Evolutionary conservation across 2,888 invertebrate species (phyloP), one percentile per base, ranked within the genome.

Genomic region (Coenonympha glycerion): DNA sequence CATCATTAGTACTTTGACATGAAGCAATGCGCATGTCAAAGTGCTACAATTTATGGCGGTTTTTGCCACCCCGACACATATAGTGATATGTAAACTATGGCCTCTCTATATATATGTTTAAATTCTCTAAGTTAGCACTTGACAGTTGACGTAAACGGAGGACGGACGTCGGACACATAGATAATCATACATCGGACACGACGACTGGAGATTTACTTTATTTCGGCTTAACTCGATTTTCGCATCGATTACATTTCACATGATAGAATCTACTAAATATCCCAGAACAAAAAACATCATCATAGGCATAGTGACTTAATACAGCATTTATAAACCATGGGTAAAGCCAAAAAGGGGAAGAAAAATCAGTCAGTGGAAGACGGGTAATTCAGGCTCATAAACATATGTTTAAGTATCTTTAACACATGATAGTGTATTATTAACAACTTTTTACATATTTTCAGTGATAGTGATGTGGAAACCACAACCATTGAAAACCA

Each of bases 281-380:
- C 71, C 65, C 61, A 64, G 75, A 73, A 73, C 62, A 65, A 70
- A 76, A 71, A 71, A 77, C 59, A 75, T 75, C 66, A 71, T 70
- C 57, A 73, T 71, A 63, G 84, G 78, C 56, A 79, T 83, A 66
- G 81, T 83, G 73, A 85, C 86, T 70, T 85, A 83, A 76, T 76
- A 79, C 58, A 70, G 55, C 57, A 60, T 57, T 62, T 55, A 49
- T 62, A 62, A 65, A 76, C 65, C 61, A 93, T 93, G 94, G 93
- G 92, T 73, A 94, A 94, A 88, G 89, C 92, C 76, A 94, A 93
- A 90, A 94, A 93, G 84, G 91, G 92, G 76, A 93, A 93, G 87
- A 93, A 93, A 88, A 91, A 90, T 80, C 90, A 89, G 74, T 89
- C 90, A 73, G 91, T 90, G 60, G 93, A 93, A 63, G 93, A 93